These are phyloP conservation scores for Atrina japonica DNA, from an alignment of 2,888 invertebrate genomes.

Conservation along the genomic window DNA sequence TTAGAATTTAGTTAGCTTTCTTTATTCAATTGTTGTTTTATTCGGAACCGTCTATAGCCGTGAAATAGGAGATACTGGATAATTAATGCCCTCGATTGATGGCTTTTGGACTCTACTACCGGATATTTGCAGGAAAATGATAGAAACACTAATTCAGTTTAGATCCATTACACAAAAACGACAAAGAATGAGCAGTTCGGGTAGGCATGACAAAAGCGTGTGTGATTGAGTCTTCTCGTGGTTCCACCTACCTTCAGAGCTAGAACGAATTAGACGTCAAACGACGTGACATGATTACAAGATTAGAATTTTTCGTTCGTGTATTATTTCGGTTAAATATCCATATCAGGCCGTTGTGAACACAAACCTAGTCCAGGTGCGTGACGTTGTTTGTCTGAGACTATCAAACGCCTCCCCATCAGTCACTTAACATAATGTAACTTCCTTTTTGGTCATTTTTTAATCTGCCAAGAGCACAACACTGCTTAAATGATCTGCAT, in stretches of 20 bases:
- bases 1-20: slow-evolving; percentile 40
- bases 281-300: too few species aligned
- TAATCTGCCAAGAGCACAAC: too few species aligned
- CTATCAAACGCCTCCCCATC: too few species aligned
- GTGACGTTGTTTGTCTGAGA: too few species aligned
- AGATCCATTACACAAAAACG: slow-evolving; percentile 33
- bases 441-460: too few species aligned
- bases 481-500: too few species aligned
- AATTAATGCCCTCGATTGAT: slow-evolving; percentile 41
- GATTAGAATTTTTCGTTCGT: too few species aligned
- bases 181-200: slow-evolving; percentile 14
- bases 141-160: slow-evolving; percentile 35
- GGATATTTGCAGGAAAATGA: slow-evolving; percentile 45
- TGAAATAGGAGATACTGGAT: slow-evolving; percentile 40
- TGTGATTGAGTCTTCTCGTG: slow-evolving; percentile 20
- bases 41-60: slow-evolving; percentile 33
- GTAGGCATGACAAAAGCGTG: slow-evolving; percentile 8
- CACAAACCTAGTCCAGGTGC: too few species aligned
- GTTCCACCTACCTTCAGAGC: slow-evolving; percentile 1
- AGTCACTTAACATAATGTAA: too few species aligned
- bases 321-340: too few species aligned
- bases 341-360: too few species aligned
- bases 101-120: slow-evolving; percentile 38
- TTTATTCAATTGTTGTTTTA: slow-evolving; percentile 42
- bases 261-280: neutral